Conservation (phyloP, 1,140 invertebrate genomes). For the Amyelois transitella region DNA sequence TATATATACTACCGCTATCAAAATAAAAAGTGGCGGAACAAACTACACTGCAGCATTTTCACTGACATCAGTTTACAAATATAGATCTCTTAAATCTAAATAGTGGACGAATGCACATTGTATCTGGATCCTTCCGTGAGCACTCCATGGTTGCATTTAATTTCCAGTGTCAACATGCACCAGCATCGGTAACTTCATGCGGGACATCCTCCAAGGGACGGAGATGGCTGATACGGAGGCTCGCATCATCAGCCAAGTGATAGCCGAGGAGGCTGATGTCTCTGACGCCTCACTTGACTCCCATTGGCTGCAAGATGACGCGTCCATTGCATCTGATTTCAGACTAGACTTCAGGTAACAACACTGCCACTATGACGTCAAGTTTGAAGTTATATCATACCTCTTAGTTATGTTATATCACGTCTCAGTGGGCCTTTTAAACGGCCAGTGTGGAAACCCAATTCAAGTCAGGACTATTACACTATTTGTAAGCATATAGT, state of each 20-base stretch:
- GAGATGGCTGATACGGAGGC: slow-evolving; percentile 52
- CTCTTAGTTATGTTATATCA: too few species aligned
- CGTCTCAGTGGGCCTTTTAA: too few species aligned
- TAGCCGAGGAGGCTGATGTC: slow-evolving; percentile 55
- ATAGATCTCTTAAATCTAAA: too few species aligned
- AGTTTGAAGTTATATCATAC: too few species aligned
- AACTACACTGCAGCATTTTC: too few species aligned
- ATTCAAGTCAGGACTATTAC: too few species aligned
- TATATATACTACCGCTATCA: too few species aligned
- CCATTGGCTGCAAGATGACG: slow-evolving; percentile 58
- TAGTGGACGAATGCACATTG: not conserved
- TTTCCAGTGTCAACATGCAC: slow-evolving; percentile 61
- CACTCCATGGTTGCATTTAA: not conserved
- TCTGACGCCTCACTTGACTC: slow-evolving; percentile 57
- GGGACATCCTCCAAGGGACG: slow-evolving; percentile 43
- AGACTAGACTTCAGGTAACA: slow-evolving; percentile 51
- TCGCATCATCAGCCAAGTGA: slow-evolving; percentile 50
- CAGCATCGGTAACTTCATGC: slow-evolving; percentile 62
- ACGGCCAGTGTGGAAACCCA: too few species aligned
- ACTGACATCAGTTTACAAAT: too few species aligned
- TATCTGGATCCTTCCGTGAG: not conserved
- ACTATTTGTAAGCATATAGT: too few species aligned
- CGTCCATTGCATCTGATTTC: slow-evolving; percentile 41
- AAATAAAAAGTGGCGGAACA: too few species aligned
- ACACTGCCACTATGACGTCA: too few species aligned